Evolutionary conservation across 2,113 vertebrate genomes (phyloP).

Genomic region (Toxotes jaculatrix): DNA sequence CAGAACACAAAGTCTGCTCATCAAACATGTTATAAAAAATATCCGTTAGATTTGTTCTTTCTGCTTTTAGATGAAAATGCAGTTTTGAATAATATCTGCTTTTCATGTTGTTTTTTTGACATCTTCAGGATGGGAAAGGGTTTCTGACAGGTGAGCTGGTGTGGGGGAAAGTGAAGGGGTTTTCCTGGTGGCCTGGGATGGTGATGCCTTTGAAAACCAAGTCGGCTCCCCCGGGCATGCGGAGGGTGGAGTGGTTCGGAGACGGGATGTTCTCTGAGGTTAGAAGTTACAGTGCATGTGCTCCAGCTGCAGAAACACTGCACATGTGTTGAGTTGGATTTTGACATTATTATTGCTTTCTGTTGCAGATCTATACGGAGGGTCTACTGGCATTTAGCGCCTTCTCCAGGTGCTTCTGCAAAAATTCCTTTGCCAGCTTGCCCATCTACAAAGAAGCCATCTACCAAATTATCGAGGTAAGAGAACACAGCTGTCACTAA

Average conservation of each 20-base stretch:
- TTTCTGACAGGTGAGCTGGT: slow-evolving; percentile 90
- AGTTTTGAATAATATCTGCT: not conserved
- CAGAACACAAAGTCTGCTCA: not conserved
- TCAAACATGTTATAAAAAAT: not conserved
- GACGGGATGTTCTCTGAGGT: slow-evolving; percentile 96
- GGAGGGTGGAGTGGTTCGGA: slow-evolving; percentile 95
- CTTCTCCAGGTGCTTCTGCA: slow-evolving; percentile 91
- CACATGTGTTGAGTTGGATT: not conserved
- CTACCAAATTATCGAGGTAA: slow-evolving; percentile 92
- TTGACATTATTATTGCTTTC: not conserved
- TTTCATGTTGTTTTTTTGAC: not conserved
- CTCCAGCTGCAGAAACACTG: not conserved
- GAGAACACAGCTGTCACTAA: not conserved
- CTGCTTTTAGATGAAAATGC: not conserved
- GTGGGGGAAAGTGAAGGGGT: slow-evolving; percentile 95
- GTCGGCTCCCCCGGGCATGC: slow-evolving; percentile 81
- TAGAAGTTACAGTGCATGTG: slow-evolving; percentile 29
- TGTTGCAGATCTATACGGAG: slow-evolving; percentile 87
- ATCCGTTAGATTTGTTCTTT: not conserved
- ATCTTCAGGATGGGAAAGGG: slow-evolving; percentile 89
- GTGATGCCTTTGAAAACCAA: slow-evolving; percentile 90
- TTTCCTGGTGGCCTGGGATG: slow-evolving; percentile 94
- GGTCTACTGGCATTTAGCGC: slow-evolving; percentile 84
- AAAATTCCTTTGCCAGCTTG: slow-evolving; percentile 88
- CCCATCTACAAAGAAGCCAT: slow-evolving; percentile 91